Percentiles rank a stretch among this genome's conserved stretches.
These are phyloP conservation scores for Ophiodon elongatus DNA, from an alignment of 2,113 vertebrate species.

Conservation along the genomic window DNA sequence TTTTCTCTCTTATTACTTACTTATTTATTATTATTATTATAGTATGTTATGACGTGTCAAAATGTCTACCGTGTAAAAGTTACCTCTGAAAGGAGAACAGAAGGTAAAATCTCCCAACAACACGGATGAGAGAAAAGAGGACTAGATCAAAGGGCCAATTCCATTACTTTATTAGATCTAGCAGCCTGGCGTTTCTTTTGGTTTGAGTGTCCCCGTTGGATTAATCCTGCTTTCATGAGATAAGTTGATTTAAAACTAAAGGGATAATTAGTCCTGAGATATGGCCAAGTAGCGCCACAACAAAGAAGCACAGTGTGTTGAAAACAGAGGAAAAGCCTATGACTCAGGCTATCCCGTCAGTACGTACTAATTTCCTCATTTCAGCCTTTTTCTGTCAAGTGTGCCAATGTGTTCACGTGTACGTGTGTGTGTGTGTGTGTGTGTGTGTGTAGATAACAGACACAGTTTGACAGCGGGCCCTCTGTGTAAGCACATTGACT, in stretches of 20 bases:
- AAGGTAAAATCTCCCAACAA: conserved; percentile 19
- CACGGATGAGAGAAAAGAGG: conserved; percentile 14
- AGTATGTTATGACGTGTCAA: too few species aligned
- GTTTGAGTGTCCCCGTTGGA: conserved; percentile 38
- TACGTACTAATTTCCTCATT: conserved; percentile 46
- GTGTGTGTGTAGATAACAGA: conserved; percentile 24
- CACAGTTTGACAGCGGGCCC: conserved; percentile 7
- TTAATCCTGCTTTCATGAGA: conserved; percentile 60
- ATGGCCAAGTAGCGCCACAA: conserved; percentile 22
- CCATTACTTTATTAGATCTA: conserved; percentile 54
- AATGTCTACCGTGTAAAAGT: too few species aligned
- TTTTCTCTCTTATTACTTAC: too few species aligned
- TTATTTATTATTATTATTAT: too few species aligned
- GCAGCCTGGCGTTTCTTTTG: conserved; percentile 26
- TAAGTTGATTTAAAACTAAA: conserved; percentile 58
- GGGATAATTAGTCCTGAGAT: conserved; percentile 54
- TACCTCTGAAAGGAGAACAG: conserved; percentile 1
- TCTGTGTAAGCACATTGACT: conserved; percentile 15
- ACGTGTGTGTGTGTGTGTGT: conserved; percentile 1
- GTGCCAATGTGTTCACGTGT: not conserved
- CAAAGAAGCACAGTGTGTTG: conserved; percentile 47
- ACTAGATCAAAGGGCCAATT: conserved; percentile 28
- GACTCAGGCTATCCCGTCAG: conserved; percentile 33
- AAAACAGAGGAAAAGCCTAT: conserved; percentile 46
- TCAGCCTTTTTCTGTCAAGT: conserved; percentile 31